These are phyloP conservation scores for Podargus strigoides DNA, from an alignment of 2,797 vertebrate genomes.

Conservation along the genomic window DNA sequence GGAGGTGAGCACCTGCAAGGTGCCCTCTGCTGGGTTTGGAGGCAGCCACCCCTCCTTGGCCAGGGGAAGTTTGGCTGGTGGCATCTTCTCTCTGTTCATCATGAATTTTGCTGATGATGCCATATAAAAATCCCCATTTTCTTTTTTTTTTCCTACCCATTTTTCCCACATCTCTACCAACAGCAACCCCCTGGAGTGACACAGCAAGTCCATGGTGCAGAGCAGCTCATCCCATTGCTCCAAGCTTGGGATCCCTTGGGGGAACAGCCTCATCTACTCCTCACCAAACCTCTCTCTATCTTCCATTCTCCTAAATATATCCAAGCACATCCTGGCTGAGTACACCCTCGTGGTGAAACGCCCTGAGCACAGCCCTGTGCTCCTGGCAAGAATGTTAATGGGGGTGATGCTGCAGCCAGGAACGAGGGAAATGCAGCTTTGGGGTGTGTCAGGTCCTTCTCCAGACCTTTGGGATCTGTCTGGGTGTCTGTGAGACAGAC, in stretches of 20 bases:
- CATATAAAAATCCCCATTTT: background rate
- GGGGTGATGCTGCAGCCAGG: background rate
- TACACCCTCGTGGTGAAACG: rapidly evolving
- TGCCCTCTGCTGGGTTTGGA: rapidly evolving
- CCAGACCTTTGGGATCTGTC: background rate
- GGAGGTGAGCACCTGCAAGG: background rate
- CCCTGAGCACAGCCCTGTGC: no score
- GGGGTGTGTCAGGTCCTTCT: background rate
- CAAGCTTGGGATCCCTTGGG: rapidly evolving
- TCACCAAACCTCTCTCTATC: background rate
- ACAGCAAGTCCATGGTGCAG: background rate
- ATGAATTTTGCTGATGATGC: background rate
- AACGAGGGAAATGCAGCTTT: background rate
- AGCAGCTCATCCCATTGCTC: background rate
- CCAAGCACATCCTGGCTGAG: rapidly evolving
- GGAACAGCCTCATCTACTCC: background rate
- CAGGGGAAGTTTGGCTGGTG: background rate
- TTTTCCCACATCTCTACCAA: background rate
- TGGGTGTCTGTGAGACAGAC: background rate
- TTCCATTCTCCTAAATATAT: background rate
- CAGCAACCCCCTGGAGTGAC: background rate
- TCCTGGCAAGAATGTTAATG: background rate
- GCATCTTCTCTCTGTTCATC: background rate
- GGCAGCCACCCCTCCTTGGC: background rate
- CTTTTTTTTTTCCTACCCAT: background rate